A percentile compares a stretch with the other conserved stretches of the same genome.
Evolutionary conservation across 2,113 vertebrate genomes (phyloP).

Genomic region (Rattus rattus): DNA sequence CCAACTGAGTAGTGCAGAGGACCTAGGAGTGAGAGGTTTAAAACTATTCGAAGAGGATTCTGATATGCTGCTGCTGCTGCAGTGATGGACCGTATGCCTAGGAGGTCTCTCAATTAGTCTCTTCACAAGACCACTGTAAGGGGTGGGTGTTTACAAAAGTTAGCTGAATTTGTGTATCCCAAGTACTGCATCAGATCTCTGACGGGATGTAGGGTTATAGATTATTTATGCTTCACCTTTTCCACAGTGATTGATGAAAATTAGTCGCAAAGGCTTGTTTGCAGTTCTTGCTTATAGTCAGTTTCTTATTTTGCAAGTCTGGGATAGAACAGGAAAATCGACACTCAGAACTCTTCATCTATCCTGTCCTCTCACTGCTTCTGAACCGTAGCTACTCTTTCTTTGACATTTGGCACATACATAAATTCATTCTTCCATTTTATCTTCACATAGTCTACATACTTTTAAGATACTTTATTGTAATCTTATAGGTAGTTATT

Average conservation of each 20-base stretch:
- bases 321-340: not conserved
- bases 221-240: conserved; percentile 67
- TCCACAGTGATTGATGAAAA: conserved; percentile 63
- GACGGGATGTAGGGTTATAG: not conserved
- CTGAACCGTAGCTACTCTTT: not conserved
- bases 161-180: not conserved
- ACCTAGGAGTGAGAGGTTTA: not conserved
- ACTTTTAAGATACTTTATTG: not conserved
- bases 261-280: conserved; percentile 27
- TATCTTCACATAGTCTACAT: not conserved
- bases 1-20: not conserved
- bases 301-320: conserved; percentile 1
- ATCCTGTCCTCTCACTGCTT: not conserved
- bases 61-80: not conserved
- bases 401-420: not conserved
- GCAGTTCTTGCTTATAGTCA: not conserved
- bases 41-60: not conserved
- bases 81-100: not conserved
- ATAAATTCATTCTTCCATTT: not conserved
- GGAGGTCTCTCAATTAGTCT: not conserved
- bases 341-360: not conserved
- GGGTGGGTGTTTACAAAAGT: not conserved
- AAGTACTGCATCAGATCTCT: not conserved
- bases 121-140: not conserved
- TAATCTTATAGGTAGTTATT: not conserved